Evolutionary conservation across 1,140 invertebrate genomes (phyloP).

Genomic region (Mylabris phalerata): DNA sequence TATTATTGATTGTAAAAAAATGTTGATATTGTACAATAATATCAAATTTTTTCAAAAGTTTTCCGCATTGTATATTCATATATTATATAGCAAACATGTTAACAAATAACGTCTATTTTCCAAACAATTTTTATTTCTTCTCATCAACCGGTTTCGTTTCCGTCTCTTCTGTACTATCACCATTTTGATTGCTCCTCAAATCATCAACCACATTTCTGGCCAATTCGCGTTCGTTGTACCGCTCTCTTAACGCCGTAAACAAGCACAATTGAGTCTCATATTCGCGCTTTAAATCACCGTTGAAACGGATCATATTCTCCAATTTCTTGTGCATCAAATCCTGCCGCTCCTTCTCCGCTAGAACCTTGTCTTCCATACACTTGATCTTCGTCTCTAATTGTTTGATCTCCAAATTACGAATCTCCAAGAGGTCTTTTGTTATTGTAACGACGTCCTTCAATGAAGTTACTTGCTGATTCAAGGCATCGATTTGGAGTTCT

Average conservation of each 20-base stretch:
- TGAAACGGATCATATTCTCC: slow-evolving; percentile 58
- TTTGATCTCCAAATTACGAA: slow-evolving; percentile 68
- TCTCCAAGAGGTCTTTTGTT: slow-evolving; percentile 68
- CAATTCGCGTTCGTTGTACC: slow-evolving; percentile 36
- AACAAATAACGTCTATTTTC: slow-evolving; percentile 25
- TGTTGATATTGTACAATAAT: slow-evolving; percentile 14
- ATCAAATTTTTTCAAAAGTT: slow-evolving; percentile 10
- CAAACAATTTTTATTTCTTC: slow-evolving; percentile 1
- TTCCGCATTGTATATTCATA: slow-evolving; percentile 19
- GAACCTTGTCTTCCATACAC: slow-evolving; percentile 60
- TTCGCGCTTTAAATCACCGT: slow-evolving; percentile 64
- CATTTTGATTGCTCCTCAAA: slow-evolving; percentile 8
- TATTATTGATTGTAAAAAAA: not conserved
- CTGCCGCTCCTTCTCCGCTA: slow-evolving; percentile 61
- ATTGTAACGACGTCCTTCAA: slow-evolving; percentile 70
- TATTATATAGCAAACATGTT: slow-evolving; percentile 22
- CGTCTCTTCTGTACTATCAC: not conserved
- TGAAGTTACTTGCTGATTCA: slow-evolving; percentile 61
- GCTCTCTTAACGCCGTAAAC: slow-evolving; percentile 48
- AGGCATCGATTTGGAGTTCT: slow-evolving; percentile 63
- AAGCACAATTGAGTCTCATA: slow-evolving; percentile 66
- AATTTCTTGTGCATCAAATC: slow-evolving; percentile 60
- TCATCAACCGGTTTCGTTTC: not conserved
- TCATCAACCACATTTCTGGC: slow-evolving; percentile 26
- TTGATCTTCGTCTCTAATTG: slow-evolving; percentile 65